Conservation (phyloP, 2,888 invertebrate species). For the Junonia oenone region DNA sequence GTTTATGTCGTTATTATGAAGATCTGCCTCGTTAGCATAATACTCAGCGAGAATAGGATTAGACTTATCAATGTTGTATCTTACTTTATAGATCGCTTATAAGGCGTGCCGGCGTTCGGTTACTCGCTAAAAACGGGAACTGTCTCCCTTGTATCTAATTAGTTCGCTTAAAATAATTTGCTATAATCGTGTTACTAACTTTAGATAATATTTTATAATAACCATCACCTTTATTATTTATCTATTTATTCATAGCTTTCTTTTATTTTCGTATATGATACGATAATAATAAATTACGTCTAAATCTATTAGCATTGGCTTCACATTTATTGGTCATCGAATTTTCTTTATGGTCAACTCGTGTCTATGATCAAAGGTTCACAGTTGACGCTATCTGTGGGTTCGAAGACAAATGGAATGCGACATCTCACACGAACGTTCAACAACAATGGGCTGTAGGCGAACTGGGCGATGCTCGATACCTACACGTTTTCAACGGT, state of each 20-base stretch:
- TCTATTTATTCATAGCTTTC: neutral
- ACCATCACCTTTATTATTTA: neutral
- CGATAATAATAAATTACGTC: too few species aligned
- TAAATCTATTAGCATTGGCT: too few species aligned
- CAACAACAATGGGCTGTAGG: slow-evolving; percentile 58
- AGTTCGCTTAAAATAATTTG: neutral
- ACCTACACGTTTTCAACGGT: slow-evolving; percentile 22
- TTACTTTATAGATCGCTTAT: slow-evolving; percentile 17
- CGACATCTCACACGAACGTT: slow-evolving; percentile 35
- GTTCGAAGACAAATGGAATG: slow-evolving; percentile 33
- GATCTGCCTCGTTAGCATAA: slow-evolving; percentile 27
- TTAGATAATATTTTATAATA: neutral
- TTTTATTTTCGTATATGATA: too few species aligned
- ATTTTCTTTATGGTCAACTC: neutral
- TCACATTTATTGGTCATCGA: neutral
- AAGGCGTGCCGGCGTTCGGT: neutral
- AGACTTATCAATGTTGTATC: slow-evolving; percentile 15
- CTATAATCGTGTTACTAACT: neutral
- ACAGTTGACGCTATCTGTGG: neutral
- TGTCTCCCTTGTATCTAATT: neutral
- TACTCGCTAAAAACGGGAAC: slow-evolving; percentile 2
- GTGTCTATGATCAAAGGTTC: neutral
- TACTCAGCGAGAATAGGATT: slow-evolving; percentile 15
- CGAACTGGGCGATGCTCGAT: slow-evolving; percentile 48
- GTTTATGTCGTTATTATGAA: slow-evolving; percentile 28